Percentiles rank a stretch among this genome's conserved stretches.
phyloP scores from a whole-genome alignment of 2,888 invertebrate genomes.

The Oasisia sp. region DNA sequence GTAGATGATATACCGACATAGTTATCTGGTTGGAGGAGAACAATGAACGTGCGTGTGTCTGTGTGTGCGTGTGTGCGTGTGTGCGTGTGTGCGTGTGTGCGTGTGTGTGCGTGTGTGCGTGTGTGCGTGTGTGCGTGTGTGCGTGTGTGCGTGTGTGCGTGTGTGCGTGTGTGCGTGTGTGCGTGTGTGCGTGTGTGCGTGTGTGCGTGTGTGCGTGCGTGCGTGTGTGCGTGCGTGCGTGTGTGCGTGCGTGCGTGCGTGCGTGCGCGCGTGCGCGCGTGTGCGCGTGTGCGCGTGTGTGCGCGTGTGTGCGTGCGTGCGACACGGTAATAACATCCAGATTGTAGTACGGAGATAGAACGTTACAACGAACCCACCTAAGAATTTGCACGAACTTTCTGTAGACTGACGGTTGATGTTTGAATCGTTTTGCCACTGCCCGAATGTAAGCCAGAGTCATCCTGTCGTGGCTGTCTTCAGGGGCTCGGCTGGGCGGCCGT shows the following conservation, averaged over 20 bases:
- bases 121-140: background rate
- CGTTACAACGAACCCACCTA: background rate
- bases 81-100: background rate
- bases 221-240: background rate
- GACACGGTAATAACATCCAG: background rate
- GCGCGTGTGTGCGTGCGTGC: background rate
- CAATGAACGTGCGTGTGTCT: too few species aligned
- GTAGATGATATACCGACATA: too few species aligned
- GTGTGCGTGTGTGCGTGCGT: background rate
- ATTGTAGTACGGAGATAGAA: background rate
- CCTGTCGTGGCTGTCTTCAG: background rate
- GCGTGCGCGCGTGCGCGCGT: background rate
- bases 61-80: background rate
- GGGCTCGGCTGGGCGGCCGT: background rate
- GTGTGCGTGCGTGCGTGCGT: background rate
- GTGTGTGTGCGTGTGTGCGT: background rate
- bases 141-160: background rate
- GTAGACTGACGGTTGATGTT: constrained; percentile 28
- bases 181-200: background rate
- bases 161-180: background rate
- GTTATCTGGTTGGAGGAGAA: too few species aligned
- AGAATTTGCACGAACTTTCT: constrained; percentile 34
- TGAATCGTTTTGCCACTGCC: background rate
- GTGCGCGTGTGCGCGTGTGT: background rate
- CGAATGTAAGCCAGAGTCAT: background rate